Evolutionary conservation across 2,113 vertebrate genomes (phyloP).

Genomic region (Corvus moneduloides): DNA sequence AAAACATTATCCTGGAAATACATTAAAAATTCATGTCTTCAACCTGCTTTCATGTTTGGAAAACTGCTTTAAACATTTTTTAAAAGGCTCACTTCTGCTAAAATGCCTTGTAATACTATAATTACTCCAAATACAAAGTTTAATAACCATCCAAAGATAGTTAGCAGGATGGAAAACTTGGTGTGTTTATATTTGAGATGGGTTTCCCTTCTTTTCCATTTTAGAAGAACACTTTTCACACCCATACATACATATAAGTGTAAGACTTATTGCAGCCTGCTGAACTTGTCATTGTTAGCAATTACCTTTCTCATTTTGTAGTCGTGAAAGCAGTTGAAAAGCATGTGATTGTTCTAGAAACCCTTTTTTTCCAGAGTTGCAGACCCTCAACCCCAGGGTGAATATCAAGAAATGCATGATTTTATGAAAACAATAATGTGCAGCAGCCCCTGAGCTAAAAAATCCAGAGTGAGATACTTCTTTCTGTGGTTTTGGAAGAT

Average conservation of each 20-base stretch:
- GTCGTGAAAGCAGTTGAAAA: background rate
- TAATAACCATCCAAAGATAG: background rate
- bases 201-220: background rate
- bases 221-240: background rate
- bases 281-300: background rate
- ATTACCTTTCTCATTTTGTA: background rate
- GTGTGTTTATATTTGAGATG: background rate
- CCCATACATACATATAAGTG: too few species aligned
- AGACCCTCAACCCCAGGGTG: fast-evolving
- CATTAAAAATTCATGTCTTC: background rate
- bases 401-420: background rate
- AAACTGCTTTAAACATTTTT: background rate
- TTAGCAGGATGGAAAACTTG: background rate
- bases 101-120: background rate
- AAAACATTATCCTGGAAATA: background rate
- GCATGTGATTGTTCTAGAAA: background rate
- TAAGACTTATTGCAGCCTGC: background rate
- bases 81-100: background rate
- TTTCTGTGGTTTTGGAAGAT: constrained; percentile 11
- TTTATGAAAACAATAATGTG: background rate
- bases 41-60: background rate
- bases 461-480: constrained; percentile 7
- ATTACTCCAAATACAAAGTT: background rate
- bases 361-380: background rate
- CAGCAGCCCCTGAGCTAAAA: background rate